phyloP scores from a whole-genome alignment of 2,797 vertebrate species.

The Paguma larvata region DNA sequence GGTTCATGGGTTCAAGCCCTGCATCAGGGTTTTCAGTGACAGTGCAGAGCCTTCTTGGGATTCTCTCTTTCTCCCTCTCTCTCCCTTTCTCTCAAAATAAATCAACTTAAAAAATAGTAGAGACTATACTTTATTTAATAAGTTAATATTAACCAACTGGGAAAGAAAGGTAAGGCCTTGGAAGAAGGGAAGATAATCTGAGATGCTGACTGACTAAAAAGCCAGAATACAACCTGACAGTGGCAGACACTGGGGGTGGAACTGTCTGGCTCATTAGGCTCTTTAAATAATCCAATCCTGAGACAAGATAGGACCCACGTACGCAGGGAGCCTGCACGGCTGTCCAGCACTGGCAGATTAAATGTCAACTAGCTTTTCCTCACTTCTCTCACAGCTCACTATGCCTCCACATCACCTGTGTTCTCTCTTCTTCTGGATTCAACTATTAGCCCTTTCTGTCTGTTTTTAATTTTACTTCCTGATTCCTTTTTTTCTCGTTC shows the following conservation, averaged over 20 bases:
- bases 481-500: not conserved
- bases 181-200: not conserved
- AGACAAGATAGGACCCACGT: not conserved
- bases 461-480: not conserved
- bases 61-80: too few relatives aligned
- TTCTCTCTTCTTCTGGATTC: not conserved
- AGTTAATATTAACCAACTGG: not conserved
- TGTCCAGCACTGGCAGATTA: fast-evolving
- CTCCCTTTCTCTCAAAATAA: too few relatives aligned
- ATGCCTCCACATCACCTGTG: not conserved
- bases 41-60: too few relatives aligned
- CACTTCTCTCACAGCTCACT: not conserved
- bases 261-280: not conserved
- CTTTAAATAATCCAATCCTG: not conserved
- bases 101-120: not conserved
- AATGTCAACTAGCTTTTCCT: not conserved
- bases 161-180: not conserved
- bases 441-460: not conserved
- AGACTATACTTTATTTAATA: not conserved
- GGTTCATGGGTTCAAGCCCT: too few relatives aligned
- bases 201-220: not conserved
- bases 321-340: not conserved
- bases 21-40: too few relatives aligned
- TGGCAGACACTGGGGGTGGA: not conserved
- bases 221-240: not conserved